A percentile compares a stretch with the other conserved stretches of the same genome.
Conservation (phyloP, 2,113 vertebrate genomes). For the Neogobius melanostomus region DNA sequence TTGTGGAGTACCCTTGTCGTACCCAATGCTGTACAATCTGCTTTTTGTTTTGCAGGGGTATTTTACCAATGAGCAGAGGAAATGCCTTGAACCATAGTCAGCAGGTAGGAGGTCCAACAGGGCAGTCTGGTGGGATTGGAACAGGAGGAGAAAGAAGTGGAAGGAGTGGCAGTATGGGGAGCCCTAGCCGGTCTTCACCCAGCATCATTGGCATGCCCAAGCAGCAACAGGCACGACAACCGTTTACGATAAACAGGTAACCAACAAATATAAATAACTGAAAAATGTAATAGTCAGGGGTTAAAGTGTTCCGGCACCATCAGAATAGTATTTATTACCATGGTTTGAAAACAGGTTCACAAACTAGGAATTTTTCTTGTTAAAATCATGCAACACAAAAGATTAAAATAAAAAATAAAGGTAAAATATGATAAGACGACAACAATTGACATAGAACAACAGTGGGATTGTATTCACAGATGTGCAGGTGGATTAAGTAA, state of each 20-base stretch:
- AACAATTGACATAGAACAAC: too few relatives aligned
- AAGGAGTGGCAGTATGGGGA: conserved; percentile 97
- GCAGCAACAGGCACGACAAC: conserved; percentile 93
- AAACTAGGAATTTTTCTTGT: too few relatives aligned
- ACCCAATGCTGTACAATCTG: not conserved
- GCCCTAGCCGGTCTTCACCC: conserved; percentile 95
- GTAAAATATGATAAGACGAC: too few relatives aligned
- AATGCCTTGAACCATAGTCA: conserved; percentile 98
- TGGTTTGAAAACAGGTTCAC: too few relatives aligned
- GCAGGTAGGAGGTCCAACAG: conserved; percentile 69
- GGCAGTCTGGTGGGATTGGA: conserved; percentile 90
- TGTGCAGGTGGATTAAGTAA: too few relatives aligned
- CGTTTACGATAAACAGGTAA: conserved; percentile 99
- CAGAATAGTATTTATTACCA: too few relatives aligned
- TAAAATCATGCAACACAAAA: too few relatives aligned
- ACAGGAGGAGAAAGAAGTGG: conserved; percentile 56
- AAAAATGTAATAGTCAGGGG: too few relatives aligned
- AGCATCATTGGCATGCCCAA: conserved; percentile 99
- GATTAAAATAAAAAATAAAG: too few relatives aligned
- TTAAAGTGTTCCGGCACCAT: too few relatives aligned
- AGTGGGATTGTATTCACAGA: too few relatives aligned
- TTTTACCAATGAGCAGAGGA: conserved; percentile 96
- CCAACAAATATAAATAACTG: not conserved
- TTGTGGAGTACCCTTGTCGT: not conserved
- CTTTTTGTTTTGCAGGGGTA: conserved; percentile 78